Base-by-base conservation (phyloP, 2,113 vertebrate species). In the Meriones unguiculatus region DNA sequence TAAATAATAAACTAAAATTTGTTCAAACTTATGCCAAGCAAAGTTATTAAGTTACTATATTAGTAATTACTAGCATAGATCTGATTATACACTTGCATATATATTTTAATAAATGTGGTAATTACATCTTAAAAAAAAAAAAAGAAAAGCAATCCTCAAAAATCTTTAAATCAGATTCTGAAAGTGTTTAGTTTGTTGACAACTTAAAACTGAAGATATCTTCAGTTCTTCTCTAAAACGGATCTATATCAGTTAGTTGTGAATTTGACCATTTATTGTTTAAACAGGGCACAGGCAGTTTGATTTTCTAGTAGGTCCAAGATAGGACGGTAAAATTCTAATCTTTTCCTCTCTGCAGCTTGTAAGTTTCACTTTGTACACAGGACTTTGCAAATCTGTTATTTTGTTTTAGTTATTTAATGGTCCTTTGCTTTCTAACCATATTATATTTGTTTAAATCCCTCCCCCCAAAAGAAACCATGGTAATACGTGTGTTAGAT, bases 381-480 rank as follows among this genome's bases (percentile, higher is more conserved):
- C 17, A 81, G 20, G 32, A 0, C 41, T 86, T 92, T 92, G 82
- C 8, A 65, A 90, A 94, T 54, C 35, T 73, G 12, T 7, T 76
- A 20, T 92, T 89, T 92, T 76, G 65, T 70, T 77, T 75, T 54
- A 78, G n/a, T 64, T 88, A 30, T 75, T 94, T 90, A 76, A 59
- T 25, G 46, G 5, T 9, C 67, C 54, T 91, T 87, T 57, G 52
- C 24, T 86, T 92, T 92, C 67, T 94, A 81, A 81, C 32, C 80
- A 90, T 67, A 65, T 9, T 77, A n/a, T 11, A 54, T 75, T 32
- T 57, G 41, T 76, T 41, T 22, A 10, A 93, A 59, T 15, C 24
- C 22, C 22, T 32, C 15, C 30, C 25, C 18, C 77, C 75, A 72
- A 92, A n/a, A n/a, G 76, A 82, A 52, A 46, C 46, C 1, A 62